Evolutionary conservation across 2,888 invertebrate species (phyloP).

Genomic region (Teinopalpus imperialis): DNA sequence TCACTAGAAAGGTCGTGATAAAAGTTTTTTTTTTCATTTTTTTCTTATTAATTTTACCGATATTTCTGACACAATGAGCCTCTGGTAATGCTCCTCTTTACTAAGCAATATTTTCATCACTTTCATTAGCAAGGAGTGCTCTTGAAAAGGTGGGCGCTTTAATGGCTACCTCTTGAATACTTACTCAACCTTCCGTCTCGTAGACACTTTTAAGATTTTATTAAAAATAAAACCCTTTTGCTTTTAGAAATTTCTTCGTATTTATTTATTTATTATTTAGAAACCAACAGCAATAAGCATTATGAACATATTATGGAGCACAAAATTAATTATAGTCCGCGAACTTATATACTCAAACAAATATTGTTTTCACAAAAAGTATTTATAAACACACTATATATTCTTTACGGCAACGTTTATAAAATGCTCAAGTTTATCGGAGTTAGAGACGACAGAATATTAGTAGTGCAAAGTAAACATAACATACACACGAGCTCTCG

Average conservation of each 20-base stretch:
- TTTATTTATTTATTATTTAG: too few relatives aligned
- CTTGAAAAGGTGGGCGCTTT: constrained; percentile 14
- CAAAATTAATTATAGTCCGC: too few relatives aligned
- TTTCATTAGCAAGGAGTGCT: constrained; percentile 15
- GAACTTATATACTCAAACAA: too few relatives aligned
- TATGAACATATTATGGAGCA: too few relatives aligned
- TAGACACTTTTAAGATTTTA: constrained; percentile 6
- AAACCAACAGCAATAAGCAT: too few relatives aligned
- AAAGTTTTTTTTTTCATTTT: constrained; percentile 6
- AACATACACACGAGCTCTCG: neutral
- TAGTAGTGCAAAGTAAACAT: too few relatives aligned
- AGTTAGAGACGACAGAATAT: neutral
- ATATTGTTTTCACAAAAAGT: too few relatives aligned
- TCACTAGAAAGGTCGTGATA: constrained; percentile 6
- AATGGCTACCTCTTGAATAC: constrained; percentile 9
- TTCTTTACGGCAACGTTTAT: neutral
- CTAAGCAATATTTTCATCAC: constrained; percentile 18
- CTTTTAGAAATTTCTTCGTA: neutral
- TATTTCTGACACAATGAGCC: constrained; percentile 4
- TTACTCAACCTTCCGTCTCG: constrained; percentile 1
- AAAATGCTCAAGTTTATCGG: neutral
- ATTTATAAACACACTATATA: too few relatives aligned
- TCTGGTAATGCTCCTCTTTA: constrained; percentile 8
- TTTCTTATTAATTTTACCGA: neutral
- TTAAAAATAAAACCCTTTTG: constrained; percentile 15